Evolutionary conservation across 2,113 vertebrate genomes (phyloP).

Genomic region (Petrocephalus zakoni): DNA sequence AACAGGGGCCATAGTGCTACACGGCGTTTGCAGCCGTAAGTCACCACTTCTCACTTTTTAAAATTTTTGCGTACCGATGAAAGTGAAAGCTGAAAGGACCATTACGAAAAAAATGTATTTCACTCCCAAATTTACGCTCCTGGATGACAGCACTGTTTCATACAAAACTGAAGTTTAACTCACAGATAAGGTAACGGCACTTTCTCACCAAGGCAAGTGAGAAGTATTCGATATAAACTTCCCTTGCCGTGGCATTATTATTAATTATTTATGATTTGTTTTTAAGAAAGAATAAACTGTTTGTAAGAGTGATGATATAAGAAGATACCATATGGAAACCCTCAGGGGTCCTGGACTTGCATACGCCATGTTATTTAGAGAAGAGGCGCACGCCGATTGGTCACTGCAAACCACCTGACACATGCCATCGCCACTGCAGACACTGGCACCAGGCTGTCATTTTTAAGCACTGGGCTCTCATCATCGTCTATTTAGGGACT

Average conservation of each 20-base stretch:
- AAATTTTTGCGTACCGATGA: neutral
- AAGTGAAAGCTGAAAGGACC: neutral
- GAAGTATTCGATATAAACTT: neutral
- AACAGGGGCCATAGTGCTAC: neutral
- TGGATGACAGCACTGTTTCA: neutral
- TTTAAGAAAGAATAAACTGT: neutral
- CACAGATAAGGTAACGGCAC: neutral
- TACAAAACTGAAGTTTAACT: neutral
- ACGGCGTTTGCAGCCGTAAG: neutral
- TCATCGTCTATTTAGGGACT: conserved; percentile 2
- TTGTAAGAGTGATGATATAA: neutral
- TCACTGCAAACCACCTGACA: neutral
- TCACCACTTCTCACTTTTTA: neutral
- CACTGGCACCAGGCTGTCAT: conserved; percentile 4
- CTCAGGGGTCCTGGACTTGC: no score
- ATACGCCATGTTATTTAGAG: neutral
- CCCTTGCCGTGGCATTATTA: neutral
- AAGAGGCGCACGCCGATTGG: neutral
- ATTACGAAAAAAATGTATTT: neutral
- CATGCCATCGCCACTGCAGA: neutral
- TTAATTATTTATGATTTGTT: neutral
- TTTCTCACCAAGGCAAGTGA: neutral
- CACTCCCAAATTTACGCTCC: neutral
- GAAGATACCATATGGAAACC: neutral
- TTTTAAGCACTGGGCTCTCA: neutral